phyloP scores from a whole-genome alignment of 1,140 invertebrate genomes.

The Cotesia typhae region DNA sequence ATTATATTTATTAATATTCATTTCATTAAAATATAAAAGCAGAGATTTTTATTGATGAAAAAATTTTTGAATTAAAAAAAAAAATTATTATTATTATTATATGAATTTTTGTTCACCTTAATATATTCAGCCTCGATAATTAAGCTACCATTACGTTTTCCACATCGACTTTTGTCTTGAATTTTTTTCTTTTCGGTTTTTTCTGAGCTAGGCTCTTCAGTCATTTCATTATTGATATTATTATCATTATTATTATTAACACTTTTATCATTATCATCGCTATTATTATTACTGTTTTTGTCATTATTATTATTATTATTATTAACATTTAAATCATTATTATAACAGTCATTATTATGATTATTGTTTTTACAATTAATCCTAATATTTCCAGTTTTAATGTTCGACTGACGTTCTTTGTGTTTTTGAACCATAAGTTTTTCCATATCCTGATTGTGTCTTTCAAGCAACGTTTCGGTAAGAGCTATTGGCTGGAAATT shows the following conservation, averaged over 20 bases:
- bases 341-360: conserved; percentile 33
- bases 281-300: conserved; percentile 47
- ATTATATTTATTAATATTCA: too few relatives aligned
- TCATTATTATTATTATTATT: too few relatives aligned
- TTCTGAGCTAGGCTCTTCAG: not conserved
- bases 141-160: not conserved
- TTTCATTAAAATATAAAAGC: too few relatives aligned
- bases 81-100: too few relatives aligned
- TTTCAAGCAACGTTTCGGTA: conserved; percentile 73
- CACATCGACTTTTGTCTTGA: conserved; percentile 10
- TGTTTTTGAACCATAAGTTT: conserved; percentile 78
- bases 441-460: conserved; percentile 82
- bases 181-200: not conserved
- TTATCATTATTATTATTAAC: conserved; percentile 36
- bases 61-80: too few relatives aligned
- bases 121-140: too few relatives aligned
- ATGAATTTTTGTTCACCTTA: too few relatives aligned
- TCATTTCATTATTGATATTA: conserved; percentile 44
- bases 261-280: conserved; percentile 37
- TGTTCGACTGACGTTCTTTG: conserved; percentile 69
- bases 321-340: conserved; percentile 45
- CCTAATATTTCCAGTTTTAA: conserved; percentile 59
- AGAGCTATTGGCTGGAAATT: conserved; percentile 68
- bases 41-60: too few relatives aligned
- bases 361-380: conserved; percentile 40